Percentiles rank a stretch among this genome's conserved stretches.
Conservation (phyloP, 2,888 invertebrate genomes). For the Chrysolina oricalcia region DNA sequence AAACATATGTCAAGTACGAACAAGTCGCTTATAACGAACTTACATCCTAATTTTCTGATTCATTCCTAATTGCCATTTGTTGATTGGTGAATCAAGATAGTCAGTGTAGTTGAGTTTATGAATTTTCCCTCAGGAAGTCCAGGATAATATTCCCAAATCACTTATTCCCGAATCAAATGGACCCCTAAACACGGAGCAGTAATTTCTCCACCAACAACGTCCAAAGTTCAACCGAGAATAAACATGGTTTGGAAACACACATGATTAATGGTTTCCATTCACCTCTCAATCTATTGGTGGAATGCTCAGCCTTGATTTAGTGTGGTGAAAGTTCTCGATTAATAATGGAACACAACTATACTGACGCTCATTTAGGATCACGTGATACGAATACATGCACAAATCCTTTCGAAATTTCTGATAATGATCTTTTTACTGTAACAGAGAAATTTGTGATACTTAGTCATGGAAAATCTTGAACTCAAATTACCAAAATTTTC, state of each 20-base stretch:
- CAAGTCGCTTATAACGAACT: too few species aligned
- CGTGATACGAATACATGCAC: not conserved
- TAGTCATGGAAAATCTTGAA: too few species aligned
- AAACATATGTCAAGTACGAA: too few species aligned
- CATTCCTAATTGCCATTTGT: too few species aligned
- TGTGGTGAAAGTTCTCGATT: not conserved
- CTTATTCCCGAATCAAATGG: conserved; percentile 47
- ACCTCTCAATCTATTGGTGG: not conserved
- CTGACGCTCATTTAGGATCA: not conserved
- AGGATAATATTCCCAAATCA: not conserved
- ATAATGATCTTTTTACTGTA: not conserved
- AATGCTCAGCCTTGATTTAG: not conserved
- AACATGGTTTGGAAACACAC: conserved; percentile 30
- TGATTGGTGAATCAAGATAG: too few species aligned
- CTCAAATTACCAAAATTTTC: too few species aligned
- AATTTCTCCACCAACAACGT: conserved; percentile 39
- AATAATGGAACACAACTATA: not conserved
- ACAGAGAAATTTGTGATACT: too few species aligned
- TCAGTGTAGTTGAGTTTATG: not conserved
- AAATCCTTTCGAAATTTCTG: not conserved
- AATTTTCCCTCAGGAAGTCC: not conserved
- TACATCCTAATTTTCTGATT: too few species aligned
- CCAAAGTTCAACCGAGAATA: conserved; percentile 38
- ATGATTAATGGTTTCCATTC: conserved; percentile 22
- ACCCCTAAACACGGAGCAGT: conserved; percentile 37